A percentile compares a stretch with the other conserved stretches of the same genome.
Conservation (phyloP, 2,888 invertebrate genomes). For the Harpagoxenus sublaevis region DNA sequence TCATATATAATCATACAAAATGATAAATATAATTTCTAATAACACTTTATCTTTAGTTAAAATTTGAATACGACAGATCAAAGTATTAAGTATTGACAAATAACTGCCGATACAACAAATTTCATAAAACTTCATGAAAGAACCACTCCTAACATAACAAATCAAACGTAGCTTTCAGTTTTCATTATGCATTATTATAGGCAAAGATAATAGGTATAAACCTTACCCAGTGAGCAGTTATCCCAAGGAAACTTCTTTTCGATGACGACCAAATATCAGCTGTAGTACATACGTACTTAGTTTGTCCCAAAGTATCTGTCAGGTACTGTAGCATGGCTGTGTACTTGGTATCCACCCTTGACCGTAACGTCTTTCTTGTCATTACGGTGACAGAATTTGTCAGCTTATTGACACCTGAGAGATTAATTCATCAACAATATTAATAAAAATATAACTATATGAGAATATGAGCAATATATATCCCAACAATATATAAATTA, state of each 20-base stretch:
- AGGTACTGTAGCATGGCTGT: constrained; percentile 21
- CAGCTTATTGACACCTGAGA: background rate
- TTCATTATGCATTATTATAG: constrained; percentile 24
- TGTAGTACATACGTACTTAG: constrained; percentile 31
- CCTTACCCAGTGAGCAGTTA: constrained; percentile 30
- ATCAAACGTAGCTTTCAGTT: background rate
- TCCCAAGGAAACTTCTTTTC: constrained; percentile 27
- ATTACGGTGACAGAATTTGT: constrained; percentile 13
- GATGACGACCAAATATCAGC: constrained; percentile 35
- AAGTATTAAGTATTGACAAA: constrained; percentile 5
- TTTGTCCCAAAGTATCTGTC: constrained; percentile 24
- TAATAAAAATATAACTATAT: constrained; percentile 3
- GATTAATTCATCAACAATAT: constrained; percentile 18
- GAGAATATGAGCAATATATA: background rate
- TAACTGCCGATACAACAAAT: background rate
- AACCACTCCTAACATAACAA: constrained; percentile 2
- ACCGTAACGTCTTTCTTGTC: constrained; percentile 25
- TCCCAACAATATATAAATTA: constrained; percentile 12
- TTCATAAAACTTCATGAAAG: constrained; percentile 12
- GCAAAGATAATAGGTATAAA: constrained; percentile 1
- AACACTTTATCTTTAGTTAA: constrained; percentile 2
- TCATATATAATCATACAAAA: background rate
- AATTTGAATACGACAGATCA: background rate
- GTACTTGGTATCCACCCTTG: background rate
- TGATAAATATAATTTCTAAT: constrained; percentile 3